A percentile compares a stretch with the other conserved stretches of the same genome.
Conservation (phyloP, 2,113 vertebrate species). For the Psephotus haematonotus region DNA sequence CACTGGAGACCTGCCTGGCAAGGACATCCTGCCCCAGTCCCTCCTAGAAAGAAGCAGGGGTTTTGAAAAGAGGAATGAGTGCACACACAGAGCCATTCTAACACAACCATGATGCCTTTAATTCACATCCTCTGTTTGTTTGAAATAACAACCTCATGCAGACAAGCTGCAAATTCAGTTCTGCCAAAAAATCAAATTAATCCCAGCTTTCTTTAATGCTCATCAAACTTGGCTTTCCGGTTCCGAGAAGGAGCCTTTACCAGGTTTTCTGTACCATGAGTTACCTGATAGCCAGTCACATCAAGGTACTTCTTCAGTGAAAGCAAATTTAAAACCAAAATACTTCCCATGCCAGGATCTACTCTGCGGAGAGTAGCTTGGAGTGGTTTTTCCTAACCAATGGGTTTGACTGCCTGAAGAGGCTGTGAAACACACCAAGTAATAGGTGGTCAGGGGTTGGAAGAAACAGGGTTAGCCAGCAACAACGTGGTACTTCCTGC, state of each 20-base stretch:
- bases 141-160: background rate
- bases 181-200: slow-evolving; percentile 13
- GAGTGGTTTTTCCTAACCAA: background rate
- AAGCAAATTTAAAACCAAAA: background rate
- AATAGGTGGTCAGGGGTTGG: background rate
- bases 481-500: background rate
- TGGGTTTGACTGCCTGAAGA: background rate
- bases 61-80: background rate
- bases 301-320: background rate
- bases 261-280: background rate
- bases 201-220: background rate
- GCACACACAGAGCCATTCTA: background rate
- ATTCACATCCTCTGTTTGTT: background rate
- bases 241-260: background rate
- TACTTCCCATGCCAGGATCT: background rate
- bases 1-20: background rate
- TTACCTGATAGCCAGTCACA: background rate
- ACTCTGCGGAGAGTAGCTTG: background rate
- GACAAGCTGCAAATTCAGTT: slow-evolving; percentile 6
- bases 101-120: background rate
- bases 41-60: background rate
- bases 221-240: background rate
- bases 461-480: background rate
- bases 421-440: background rate
- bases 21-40: fast-evolving